These are phyloP conservation scores for Chaetogeoica ovagalla DNA, from an alignment of 2,888 invertebrate species.

Conservation along the genomic window DNA sequence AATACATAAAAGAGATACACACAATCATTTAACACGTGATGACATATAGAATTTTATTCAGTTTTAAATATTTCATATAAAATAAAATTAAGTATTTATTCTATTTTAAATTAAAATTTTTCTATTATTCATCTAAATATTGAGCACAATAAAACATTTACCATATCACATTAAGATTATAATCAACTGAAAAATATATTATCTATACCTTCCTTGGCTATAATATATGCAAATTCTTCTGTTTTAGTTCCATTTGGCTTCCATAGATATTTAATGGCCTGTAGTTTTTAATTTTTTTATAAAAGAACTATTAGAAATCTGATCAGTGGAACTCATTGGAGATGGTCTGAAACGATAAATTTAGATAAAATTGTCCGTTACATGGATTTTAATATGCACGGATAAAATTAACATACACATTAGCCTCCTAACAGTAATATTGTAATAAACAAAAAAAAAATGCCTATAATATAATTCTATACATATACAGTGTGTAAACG, in stretches of 20 bases:
- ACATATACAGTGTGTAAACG: background rate
- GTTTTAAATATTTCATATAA: background rate
- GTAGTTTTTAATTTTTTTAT: constrained; percentile 89
- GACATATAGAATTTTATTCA: no score
- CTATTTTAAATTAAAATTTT: no score
- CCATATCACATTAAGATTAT: no score
- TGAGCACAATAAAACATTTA: no score
- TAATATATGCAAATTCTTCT: no score
- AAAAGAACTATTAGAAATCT: constrained; percentile 80
- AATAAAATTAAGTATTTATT: no score
- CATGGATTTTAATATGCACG: background rate
- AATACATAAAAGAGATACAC: background rate
- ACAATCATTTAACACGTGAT: no score
- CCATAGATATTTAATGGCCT: constrained; percentile 65
- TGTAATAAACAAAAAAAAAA: background rate
- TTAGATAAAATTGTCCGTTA: background rate
- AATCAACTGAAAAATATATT: no score
- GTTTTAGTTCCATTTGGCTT: constrained; percentile 83
- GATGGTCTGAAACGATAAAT: constrained; percentile 55
- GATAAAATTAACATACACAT: background rate
- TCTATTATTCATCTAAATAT: no score
- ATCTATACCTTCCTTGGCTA: constrained; percentile 63
- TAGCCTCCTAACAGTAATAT: background rate
- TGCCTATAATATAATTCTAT: no score
- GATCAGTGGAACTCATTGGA: constrained; percentile 55